Conservation (phyloP, 2,113 vertebrate species). For the Stegastes partitus region DNA sequence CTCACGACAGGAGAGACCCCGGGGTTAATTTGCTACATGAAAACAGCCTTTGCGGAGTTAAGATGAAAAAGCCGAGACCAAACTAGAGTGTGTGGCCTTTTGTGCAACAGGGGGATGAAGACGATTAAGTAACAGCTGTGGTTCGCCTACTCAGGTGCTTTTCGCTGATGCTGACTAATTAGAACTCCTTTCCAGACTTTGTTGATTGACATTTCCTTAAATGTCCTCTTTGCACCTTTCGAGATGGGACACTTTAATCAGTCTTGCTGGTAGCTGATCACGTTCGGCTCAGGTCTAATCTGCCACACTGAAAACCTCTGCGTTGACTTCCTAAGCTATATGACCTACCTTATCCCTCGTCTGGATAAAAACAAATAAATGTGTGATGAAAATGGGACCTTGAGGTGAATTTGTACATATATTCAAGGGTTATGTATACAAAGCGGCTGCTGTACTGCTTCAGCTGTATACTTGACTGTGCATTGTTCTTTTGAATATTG, state of each 20-base stretch:
- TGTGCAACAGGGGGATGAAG: not conserved
- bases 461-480: not conserved
- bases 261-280: constrained; percentile 10
- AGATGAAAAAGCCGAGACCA: not conserved
- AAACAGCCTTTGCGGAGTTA: constrained; percentile 14
- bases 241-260: not conserved
- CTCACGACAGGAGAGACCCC: not conserved
- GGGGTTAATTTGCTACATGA: constrained; percentile 23
- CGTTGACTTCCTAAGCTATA: not conserved
- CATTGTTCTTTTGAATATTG: not conserved
- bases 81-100: not conserved
- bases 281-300: constrained; percentile 2
- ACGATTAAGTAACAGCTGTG: constrained; percentile 24
- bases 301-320: constrained; percentile 17
- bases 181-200: constrained; percentile 1
- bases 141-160: constrained; percentile 18
- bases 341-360: constrained; percentile 6
- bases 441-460: too few species aligned
- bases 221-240: constrained; percentile 14
- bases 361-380: not conserved
- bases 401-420: not conserved
- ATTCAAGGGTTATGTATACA: too few species aligned
- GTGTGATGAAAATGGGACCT: not conserved
- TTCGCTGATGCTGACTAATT: constrained; percentile 2
- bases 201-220: constrained; percentile 36